Conservation (phyloP, 2,113 vertebrate species). For the Myrmecobius fasciatus region DNA sequence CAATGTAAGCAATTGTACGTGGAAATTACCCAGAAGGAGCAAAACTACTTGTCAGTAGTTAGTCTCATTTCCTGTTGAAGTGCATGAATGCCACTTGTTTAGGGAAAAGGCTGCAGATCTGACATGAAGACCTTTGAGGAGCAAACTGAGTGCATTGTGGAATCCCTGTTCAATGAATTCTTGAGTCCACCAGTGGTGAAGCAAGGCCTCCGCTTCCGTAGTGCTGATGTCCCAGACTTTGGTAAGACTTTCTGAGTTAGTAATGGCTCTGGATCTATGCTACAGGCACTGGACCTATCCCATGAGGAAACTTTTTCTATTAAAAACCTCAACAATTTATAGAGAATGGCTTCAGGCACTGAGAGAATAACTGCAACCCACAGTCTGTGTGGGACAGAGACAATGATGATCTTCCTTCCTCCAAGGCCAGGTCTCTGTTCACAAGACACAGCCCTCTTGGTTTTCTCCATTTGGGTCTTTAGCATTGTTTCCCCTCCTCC, state of each 20-base stretch:
- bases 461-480: background rate
- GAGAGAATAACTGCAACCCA: background rate
- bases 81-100: conserved; percentile 9
- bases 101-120: conserved; percentile 29
- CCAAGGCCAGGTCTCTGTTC: background rate
- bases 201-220: accelerated
- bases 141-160: conserved; percentile 67
- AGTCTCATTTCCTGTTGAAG: conserved; percentile 41
- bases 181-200: accelerated
- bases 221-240: background rate
- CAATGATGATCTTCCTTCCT: background rate
- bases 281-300: background rate
- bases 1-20: background rate
- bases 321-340: background rate
- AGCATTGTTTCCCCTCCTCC: background rate
- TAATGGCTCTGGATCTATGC: background rate
- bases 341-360: background rate
- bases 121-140: conserved; percentile 79
- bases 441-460: background rate
- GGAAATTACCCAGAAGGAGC: background rate
- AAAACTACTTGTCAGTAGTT: background rate
- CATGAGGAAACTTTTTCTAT: background rate
- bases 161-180: conserved; percentile 60
- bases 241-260: conserved; percentile 62
- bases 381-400: background rate